Conservation (phyloP, 1,140 invertebrate genomes). For the Antheraea mylitta region DNA sequence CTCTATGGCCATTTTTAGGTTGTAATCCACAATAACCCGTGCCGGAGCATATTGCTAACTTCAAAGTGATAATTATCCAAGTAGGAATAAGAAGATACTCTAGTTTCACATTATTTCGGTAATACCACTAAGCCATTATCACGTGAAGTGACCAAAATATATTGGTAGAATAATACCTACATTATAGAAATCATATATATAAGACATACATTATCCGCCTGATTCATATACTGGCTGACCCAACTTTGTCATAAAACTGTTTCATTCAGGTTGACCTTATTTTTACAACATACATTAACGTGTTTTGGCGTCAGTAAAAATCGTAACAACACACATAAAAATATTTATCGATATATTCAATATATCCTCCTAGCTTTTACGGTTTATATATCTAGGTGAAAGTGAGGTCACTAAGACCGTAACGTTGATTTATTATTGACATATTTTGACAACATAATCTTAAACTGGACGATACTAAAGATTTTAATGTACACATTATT, state of each 20-base stretch:
- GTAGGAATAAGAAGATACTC: too few species aligned
- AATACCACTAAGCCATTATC: too few species aligned
- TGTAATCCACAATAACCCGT: too few species aligned
- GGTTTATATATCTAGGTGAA: background rate
- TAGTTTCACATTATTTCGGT: too few species aligned
- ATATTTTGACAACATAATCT: background rate
- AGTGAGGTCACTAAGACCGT: background rate
- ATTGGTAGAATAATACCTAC: background rate
- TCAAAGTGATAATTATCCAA: too few species aligned
- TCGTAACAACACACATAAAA: slow-evolving; percentile 2
- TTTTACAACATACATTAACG: slow-evolving; percentile 3
- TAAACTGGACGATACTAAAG: background rate
- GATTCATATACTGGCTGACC: background rate
- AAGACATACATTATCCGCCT: background rate
- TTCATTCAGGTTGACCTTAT: background rate
- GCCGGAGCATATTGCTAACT: too few species aligned
- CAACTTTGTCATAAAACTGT: background rate
- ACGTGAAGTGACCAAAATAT: too few species aligned
- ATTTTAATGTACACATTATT: background rate
- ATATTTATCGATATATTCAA: background rate
- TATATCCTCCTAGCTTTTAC: background rate
- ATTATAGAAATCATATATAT: background rate
- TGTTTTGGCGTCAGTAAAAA: slow-evolving; percentile 2
- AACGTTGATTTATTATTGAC: background rate
- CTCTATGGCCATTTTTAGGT: too few species aligned